Evolutionary conservation across 92 coral and sea anemone genomes (phyloP), one percentile per base, ranked within the genome.

Genomic region (Muricea muricata): DNA sequence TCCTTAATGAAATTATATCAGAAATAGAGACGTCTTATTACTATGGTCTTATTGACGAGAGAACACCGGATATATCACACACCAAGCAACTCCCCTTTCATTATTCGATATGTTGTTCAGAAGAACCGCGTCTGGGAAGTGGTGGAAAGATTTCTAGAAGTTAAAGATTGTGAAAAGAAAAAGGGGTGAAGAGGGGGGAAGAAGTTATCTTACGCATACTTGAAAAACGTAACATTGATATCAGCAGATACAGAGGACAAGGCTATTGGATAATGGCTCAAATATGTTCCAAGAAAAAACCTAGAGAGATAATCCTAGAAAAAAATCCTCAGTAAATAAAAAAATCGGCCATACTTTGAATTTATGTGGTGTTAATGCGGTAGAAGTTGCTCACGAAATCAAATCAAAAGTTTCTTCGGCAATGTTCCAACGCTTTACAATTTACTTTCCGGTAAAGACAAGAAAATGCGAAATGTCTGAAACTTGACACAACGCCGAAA

Each of bases 291-390:
- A 68, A 0, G 5, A 76, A 48, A 1, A 66, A 66, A 47, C 65
- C 40, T 13, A 65, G 52, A 52, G 81, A 65, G 29, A 6, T 41
- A 26, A 48, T 75, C 29, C 40, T 21, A 24, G 40, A 75, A 42
- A 75, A 75, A n/a, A 75, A 75, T 75, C 78, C 55, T 72, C 78
- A 72, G 29, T n/a, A n/a, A n/a, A n/a, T n/a, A n/a, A n/a, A n/a
- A n/a, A n/a, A n/a, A n/a, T n/a, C n/a, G 42, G 42, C 42, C 81
- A 50, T 55, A 52, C 80, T 21, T 37, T 76, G 2, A 55, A 76
- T 76, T 25, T 50, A 17, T 76, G 81, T 52, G 81, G 81, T 8
- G 81, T 55, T 13, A 42, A 76, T 55, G 81, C 8, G 12, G 50
- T 9, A 45, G 50, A 45, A 45, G 50, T 45, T 45, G 50, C 50